A percentile compares a stretch with the other conserved stretches of the same genome.
These are phyloP conservation scores for Diglossa brunneiventris DNA, from an alignment of 2,113 vertebrate genomes.

Conservation along the genomic window DNA sequence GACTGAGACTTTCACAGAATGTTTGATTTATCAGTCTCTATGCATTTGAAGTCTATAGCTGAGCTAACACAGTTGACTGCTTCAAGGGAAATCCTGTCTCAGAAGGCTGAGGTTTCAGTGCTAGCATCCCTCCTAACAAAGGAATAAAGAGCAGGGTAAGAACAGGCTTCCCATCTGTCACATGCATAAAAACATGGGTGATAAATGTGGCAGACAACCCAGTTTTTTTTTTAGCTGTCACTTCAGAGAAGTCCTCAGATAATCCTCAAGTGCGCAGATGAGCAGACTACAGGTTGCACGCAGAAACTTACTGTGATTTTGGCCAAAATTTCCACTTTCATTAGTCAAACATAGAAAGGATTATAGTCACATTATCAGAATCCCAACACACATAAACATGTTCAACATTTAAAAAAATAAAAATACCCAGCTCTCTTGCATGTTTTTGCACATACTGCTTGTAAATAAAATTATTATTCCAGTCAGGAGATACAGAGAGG, in stretches of 20 bases:
- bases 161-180: not conserved
- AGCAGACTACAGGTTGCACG: fast-evolving
- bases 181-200: not conserved
- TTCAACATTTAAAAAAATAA: not conserved
- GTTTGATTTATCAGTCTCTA: not conserved
- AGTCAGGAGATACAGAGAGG: not conserved
- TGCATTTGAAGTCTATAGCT: not conserved
- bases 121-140: not conserved
- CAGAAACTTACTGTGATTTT: not conserved
- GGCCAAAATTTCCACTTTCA: not conserved
- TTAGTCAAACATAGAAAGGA: not conserved
- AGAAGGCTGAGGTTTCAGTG: not conserved
- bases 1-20: not conserved
- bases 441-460: not conserved
- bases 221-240: not conserved
- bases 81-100: not conserved
- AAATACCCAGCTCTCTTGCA: not conserved
- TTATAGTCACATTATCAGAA: not conserved
- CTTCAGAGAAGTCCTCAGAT: not conserved
- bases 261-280: fast-evolving
- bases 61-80: not conserved
- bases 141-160: not conserved
- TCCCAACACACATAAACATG: not conserved
- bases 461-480: not conserved
- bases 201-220: not conserved